phyloP scores from a whole-genome alignment of 2,113 vertebrate species.

The Hippocampus barbouri region DNA sequence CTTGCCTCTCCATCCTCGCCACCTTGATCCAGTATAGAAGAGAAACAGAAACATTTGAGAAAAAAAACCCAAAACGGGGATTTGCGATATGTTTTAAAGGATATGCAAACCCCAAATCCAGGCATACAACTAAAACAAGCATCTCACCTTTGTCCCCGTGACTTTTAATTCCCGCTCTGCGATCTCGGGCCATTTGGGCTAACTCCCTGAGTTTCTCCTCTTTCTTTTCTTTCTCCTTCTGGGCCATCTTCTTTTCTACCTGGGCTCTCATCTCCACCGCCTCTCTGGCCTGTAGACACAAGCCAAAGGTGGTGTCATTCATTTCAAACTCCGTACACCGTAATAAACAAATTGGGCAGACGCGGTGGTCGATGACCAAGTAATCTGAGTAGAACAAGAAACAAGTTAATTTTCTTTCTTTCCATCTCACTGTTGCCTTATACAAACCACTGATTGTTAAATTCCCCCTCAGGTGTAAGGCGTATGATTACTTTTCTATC shows the following conservation, averaged over 20 bases:
- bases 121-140: neutral
- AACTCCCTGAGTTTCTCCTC: constrained; percentile 95
- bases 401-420: too few relatives aligned
- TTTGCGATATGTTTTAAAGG: neutral
- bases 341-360: neutral
- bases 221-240: constrained; percentile 98
- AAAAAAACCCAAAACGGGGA: neutral
- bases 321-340: neutral
- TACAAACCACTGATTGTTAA: too few relatives aligned
- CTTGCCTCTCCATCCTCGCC: constrained; percentile 87
- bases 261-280: constrained; percentile 98
- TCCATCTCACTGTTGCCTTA: too few relatives aligned
- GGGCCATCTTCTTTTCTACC: constrained; percentile 98
- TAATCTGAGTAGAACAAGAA: neutral
- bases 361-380: neutral
- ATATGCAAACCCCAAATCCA: neutral
- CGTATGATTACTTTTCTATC: constrained; percentile 84
- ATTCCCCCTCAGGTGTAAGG: neutral
- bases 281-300: constrained; percentile 82
- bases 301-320: neutral
- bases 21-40: constrained; percentile 39
- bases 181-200: constrained; percentile 94
- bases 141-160: constrained; percentile 88
- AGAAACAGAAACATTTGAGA: neutral
- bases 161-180: constrained; percentile 93